Percentiles rank a stretch among this genome's conserved stretches.
Evolutionary conservation across 1,140 invertebrate species (phyloP).

Genomic region (Geopemphigus sp.): DNA sequence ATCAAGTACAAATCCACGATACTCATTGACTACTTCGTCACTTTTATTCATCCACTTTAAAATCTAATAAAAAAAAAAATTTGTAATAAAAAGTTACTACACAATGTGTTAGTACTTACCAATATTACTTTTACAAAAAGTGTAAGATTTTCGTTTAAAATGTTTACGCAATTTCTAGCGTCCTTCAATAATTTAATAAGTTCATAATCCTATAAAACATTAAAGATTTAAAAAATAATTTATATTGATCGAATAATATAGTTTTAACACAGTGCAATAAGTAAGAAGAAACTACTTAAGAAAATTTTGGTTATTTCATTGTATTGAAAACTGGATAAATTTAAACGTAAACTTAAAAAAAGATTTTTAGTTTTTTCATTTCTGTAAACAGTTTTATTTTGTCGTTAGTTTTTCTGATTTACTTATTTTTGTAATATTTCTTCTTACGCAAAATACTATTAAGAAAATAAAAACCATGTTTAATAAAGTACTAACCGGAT

Average conservation of each 20-base stretch:
- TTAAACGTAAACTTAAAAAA: too few relatives aligned
- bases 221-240: neutral
- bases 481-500: too few relatives aligned
- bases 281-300: too few relatives aligned
- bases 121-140: constrained; percentile 64
- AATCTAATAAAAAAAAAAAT: constrained; percentile 55
- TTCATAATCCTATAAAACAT: constrained; percentile 60
- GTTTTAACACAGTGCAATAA: too few relatives aligned
- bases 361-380: too few relatives aligned
- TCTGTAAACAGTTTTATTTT: too few relatives aligned
- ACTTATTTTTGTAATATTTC: too few relatives aligned
- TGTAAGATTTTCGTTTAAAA: constrained; percentile 60
- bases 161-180: constrained; percentile 61
- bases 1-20: constrained; percentile 64
- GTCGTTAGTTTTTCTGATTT: too few relatives aligned
- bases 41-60: constrained; percentile 60
- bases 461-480: too few relatives aligned
- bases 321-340: too few relatives aligned
- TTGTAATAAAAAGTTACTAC: neutral
- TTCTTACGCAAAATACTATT: too few relatives aligned
- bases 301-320: too few relatives aligned
- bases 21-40: constrained; percentile 58
- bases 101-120: constrained; percentile 46
- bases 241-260: neutral
- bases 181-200: constrained; percentile 60